These are phyloP conservation scores for Seira ritae DNA, from an alignment of 2,888 invertebrate species.

Conservation along the genomic window DNA sequence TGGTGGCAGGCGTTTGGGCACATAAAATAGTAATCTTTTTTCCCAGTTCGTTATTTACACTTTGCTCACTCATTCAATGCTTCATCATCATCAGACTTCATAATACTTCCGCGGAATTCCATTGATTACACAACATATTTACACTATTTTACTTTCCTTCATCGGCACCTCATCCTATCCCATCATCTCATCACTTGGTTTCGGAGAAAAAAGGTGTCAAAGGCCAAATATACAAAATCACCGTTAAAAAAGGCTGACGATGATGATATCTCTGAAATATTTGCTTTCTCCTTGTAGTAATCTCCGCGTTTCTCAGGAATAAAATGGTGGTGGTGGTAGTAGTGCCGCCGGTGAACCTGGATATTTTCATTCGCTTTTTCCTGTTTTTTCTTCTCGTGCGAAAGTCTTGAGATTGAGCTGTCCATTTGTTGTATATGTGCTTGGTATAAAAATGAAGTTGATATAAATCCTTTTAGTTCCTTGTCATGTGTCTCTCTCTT, in stretches of 20 bases:
- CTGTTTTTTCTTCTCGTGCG: not conserved
- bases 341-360: not conserved
- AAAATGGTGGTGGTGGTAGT: not conserved
- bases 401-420: conserved; percentile 7
- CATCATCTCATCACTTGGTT: not conserved
- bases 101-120: conserved; percentile 4
- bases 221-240: not conserved
- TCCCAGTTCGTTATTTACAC: conserved; percentile 33
- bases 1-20: not conserved
- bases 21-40: conserved; percentile 5
- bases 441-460: conserved; percentile 8
- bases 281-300: not conserved
- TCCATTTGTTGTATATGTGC: not conserved
- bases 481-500: not conserved
- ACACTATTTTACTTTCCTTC: not conserved
- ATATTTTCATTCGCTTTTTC: not conserved
- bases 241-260: not conserved
- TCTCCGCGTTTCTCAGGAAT: not conserved
- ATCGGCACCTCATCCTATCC: not conserved
- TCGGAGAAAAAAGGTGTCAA: not conserved
- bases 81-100: conserved; percentile 23
- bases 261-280: not conserved
- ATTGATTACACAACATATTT: not conserved
- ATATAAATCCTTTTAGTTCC: not conserved
- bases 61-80: conserved; percentile 29